Evolutionary conservation across 1,140 invertebrate genomes (phyloP), one percentile per base, ranked within the genome.

Genomic region (Ptiloglossa arizonensis): DNA sequence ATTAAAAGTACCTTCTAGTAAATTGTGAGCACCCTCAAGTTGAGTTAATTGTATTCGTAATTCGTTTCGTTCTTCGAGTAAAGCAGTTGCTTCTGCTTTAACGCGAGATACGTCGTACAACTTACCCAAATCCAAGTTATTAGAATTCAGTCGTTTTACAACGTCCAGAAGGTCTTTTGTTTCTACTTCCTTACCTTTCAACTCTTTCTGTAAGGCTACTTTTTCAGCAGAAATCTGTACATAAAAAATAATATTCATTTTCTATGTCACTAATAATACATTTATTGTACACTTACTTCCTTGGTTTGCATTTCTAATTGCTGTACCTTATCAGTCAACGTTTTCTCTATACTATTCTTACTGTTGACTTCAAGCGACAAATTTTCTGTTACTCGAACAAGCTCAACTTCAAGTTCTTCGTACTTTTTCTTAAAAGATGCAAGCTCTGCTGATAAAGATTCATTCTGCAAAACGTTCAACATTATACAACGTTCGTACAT

Each of bases 21-120:
- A 88, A 60, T 92, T 82, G 83, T 91, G 90, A 71, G 90, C 90
- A 44, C 90, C 90, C 83, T 93, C 90, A 59, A 91, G 84, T 67
- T 92, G 90, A 24, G 77, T 90, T 56, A 93, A 86, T 87, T 91
- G 90, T 52, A 89, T 87, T 70, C 90, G 87, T 54, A 93, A 80
- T 64, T 93, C 92, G n/a, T 91, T 87, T 48, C 88, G 86, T 70
- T 93, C 92, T 68, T 92, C 91, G 5, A 84, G 67, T 54, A 92
- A 72, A 85, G 88, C 82, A 3, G 63, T 74, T 32, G 87, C 84
- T 57, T 92, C 90, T 13, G 88, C 91, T 78, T 92, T 92, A 41
- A 91, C 84, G 19, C 80, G 88, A 59, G 90, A 89, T 75, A 91
- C 87, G 59, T 92, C 87, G 48, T 90, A 91, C 17, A 93, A 88